Percentiles rank a stretch among this genome's conserved stretches.
Conservation (phyloP, 2,113 vertebrate genomes). For the Podiceps cristatus region DNA sequence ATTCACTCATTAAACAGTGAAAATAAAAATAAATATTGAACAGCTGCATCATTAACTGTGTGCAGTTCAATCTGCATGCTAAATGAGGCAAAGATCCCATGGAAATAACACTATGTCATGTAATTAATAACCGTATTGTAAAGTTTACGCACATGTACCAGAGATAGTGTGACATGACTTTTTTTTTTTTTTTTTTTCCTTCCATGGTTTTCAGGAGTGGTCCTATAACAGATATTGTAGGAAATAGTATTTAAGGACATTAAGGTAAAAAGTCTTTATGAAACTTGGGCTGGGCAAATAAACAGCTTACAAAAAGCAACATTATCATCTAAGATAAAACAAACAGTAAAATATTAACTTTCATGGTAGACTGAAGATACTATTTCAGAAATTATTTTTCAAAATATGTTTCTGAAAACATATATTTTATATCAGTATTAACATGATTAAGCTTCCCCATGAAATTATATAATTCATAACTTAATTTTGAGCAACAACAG, state of each 20-base stretch:
- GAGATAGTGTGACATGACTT: not conserved
- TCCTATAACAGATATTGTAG: not conserved
- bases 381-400: not conserved
- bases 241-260: not conserved
- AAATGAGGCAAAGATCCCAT: conserved; percentile 33
- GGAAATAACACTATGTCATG: not conserved
- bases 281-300: not conserved
- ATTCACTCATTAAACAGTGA: not conserved
- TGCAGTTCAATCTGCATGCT: not conserved
- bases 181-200: not conserved
- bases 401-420: not conserved
- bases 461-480: not conserved
- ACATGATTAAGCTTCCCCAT: not conserved
- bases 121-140: not conserved
- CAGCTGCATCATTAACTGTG: conserved; percentile 8
- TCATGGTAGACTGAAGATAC: not conserved
- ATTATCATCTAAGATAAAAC: not conserved
- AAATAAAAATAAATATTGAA: conserved; percentile 48
- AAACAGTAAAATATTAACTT: not conserved
- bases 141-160: not conserved
- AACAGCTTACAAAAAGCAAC: not conserved
- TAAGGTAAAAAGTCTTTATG: not conserved
- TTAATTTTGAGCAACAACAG: not conserved
- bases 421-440: not conserved
- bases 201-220: not conserved